Percentiles rank a stretch among this genome's conserved stretches.
Conservation (phyloP, 2,888 invertebrate genomes). For the Agrotis puta region DNA sequence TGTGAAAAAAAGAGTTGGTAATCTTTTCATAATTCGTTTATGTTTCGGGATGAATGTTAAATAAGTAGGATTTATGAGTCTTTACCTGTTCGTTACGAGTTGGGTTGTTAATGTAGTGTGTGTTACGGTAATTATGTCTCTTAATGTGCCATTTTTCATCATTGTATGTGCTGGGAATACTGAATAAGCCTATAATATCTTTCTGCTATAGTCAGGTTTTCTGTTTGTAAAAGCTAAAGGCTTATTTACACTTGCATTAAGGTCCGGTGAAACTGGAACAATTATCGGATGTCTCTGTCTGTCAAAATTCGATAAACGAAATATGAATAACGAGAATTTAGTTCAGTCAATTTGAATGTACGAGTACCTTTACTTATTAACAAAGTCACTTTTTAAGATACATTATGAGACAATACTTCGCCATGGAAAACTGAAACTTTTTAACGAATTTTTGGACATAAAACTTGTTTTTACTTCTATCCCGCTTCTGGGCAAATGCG, state of each 20-base stretch:
- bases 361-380: too few relatives aligned
- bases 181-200: not conserved
- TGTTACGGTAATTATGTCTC: constrained; percentile 12
- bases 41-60: constrained; percentile 38
- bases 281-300: too few relatives aligned
- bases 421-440: too few relatives aligned
- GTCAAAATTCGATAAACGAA: too few relatives aligned
- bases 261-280: too few relatives aligned
- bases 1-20: constrained; percentile 43
- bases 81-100: constrained; percentile 37
- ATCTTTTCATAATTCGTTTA: constrained; percentile 45
- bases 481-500: too few relatives aligned
- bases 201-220: not conserved
- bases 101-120: constrained; percentile 19
- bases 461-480: too few relatives aligned
- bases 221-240: not conserved
- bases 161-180: not conserved
- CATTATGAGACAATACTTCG: too few relatives aligned
- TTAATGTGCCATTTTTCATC: constrained; percentile 16
- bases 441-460: too few relatives aligned
- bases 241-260: not conserved
- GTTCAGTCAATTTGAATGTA: too few relatives aligned
- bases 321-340: too few relatives aligned
- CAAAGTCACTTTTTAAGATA: too few relatives aligned
- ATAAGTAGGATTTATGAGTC: constrained; percentile 29